Conservation (phyloP, 2,797 vertebrate species). For the Thaleichthys pacificus region DNA sequence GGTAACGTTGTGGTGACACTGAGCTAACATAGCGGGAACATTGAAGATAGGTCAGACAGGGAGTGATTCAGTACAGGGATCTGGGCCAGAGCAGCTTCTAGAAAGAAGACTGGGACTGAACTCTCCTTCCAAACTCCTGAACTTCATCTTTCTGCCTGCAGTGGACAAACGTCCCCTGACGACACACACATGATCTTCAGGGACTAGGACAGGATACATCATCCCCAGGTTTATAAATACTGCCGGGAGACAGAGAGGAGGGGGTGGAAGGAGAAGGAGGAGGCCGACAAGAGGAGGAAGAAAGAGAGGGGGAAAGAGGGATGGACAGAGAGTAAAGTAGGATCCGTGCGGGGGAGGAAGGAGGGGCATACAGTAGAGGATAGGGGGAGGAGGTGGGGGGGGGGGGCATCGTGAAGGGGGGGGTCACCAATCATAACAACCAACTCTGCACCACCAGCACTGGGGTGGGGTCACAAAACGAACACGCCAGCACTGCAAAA, state of each 20-base stretch:
- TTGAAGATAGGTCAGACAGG: constrained; percentile 20
- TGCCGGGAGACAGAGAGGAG: constrained; percentile 4
- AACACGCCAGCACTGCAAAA: no score
- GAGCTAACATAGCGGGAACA: no score
- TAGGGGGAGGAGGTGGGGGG: no score
- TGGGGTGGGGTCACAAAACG: no score
- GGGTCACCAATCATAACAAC: no score
- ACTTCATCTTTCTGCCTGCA: no score
- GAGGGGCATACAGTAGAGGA: no score
- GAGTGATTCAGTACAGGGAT: constrained; percentile 9
- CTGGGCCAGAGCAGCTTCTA: no score
- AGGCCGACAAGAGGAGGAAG: background rate
- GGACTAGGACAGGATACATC: constrained; percentile 25
- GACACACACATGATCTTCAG: constrained; percentile 18
- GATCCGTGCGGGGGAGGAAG: no score
- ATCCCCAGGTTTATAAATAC: constrained; percentile 31
- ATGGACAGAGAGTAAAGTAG: no score
- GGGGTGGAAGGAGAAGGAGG: constrained; percentile 22
- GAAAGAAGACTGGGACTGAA: constrained; percentile 40
- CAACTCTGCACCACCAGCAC: no score
- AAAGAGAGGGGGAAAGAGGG: background rate
- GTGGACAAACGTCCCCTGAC: constrained; percentile 8
- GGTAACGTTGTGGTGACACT: constrained; percentile 15
- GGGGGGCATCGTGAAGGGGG: no score
- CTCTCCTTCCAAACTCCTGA: constrained; percentile 18